These are phyloP conservation scores for Tupaia tana DNA, from an alignment of 2,113 vertebrate species.

Conservation along the genomic window DNA sequence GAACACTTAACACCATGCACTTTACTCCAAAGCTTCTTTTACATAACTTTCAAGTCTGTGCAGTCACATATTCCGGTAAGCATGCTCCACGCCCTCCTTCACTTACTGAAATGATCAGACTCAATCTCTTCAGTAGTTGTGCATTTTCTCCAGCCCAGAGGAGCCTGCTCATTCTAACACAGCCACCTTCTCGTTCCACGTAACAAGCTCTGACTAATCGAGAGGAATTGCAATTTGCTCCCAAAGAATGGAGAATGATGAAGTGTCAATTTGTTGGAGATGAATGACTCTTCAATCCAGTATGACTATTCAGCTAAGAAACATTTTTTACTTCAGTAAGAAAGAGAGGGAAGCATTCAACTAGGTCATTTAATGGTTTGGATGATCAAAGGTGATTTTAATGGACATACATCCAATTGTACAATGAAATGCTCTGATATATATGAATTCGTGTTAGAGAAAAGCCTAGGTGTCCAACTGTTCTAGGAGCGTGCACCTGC, in stretches of 20 bases:
- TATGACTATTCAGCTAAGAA: background rate
- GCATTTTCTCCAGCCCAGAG: background rate
- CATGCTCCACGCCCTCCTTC: background rate
- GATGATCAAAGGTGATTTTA: constrained; percentile 29
- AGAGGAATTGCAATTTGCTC: background rate
- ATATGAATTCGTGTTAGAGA: background rate
- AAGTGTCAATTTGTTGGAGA: background rate
- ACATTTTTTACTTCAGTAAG: background rate
- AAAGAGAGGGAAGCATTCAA: background rate
- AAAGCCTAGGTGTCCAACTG: background rate
- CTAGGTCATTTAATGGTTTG: background rate
- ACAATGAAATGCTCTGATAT: constrained; percentile 45
- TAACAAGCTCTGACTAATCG: background rate
- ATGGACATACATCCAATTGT: background rate
- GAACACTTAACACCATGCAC: background rate
- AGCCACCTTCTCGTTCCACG: background rate
- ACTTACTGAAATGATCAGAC: background rate
- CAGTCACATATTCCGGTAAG: background rate
- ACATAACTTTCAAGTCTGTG: background rate
- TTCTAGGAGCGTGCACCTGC: background rate
- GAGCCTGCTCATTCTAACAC: background rate
- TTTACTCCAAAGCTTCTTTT: background rate
- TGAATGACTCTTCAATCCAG: background rate
- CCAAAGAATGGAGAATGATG: background rate
- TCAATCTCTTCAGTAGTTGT: background rate